A percentile compares a stretch with the other conserved stretches of the same genome.
Conservation (phyloP, 2,888 invertebrate genomes). For the Campopleginae sp. region DNA sequence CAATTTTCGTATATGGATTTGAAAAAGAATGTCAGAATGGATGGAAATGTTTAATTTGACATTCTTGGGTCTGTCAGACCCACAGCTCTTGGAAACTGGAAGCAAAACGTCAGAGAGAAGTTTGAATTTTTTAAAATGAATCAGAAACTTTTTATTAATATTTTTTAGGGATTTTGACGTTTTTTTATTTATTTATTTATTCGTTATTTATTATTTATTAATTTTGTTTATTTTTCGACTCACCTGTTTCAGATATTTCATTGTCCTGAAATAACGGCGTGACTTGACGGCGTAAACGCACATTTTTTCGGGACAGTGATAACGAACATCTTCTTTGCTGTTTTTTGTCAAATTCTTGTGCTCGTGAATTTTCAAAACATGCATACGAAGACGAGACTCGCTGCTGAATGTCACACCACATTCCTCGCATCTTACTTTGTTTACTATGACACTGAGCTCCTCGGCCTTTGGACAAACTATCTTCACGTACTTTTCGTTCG, state of each 20-base stretch:
- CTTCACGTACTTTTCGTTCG: constrained; percentile 62
- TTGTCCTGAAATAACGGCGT: constrained; percentile 78
- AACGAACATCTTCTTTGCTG: constrained; percentile 77
- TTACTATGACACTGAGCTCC: constrained; percentile 80
- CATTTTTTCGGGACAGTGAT: constrained; percentile 80
- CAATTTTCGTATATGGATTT: background rate
- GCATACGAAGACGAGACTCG: constrained; percentile 79
- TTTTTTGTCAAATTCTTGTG: constrained; percentile 77
- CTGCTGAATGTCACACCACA: constrained; percentile 80
- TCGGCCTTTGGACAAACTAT: constrained; percentile 79
- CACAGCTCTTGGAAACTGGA: background rate
- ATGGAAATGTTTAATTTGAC: background rate
- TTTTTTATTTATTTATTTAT: background rate
- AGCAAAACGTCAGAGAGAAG: too few relatives aligned
- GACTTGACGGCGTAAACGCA: constrained; percentile 80
- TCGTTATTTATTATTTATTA: background rate
- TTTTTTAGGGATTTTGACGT: background rate
- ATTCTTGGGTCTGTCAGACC: background rate
- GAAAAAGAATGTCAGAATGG: background rate
- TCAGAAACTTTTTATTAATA: background rate
- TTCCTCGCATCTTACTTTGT: constrained; percentile 79
- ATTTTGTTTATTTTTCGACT: constrained; percentile 17
- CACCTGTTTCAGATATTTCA: constrained; percentile 84
- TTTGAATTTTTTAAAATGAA: background rate
- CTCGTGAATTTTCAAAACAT: constrained; percentile 81